These are phyloP conservation scores for Drosophila vallismaia DNA, from an alignment of 2,888 invertebrate species.

Conservation along the genomic window DNA sequence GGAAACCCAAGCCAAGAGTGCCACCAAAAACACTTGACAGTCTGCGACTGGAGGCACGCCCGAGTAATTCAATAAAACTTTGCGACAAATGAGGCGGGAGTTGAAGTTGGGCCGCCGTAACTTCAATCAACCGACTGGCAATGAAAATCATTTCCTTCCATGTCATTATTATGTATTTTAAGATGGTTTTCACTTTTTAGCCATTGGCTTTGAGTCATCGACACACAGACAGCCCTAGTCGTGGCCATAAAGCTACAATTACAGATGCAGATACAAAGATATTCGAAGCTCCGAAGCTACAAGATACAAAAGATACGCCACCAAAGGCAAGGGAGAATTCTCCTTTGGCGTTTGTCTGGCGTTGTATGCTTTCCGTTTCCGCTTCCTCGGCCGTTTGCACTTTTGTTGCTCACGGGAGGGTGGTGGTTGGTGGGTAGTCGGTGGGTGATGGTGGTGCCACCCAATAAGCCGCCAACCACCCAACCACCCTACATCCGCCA, in stretches of 20 bases:
- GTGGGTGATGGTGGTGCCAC: constrained; percentile 5
- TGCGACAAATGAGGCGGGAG: constrained; percentile 77
- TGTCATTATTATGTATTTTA: constrained; percentile 76
- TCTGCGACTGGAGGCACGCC: constrained; percentile 60
- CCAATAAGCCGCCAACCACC: background rate
- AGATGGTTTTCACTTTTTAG: constrained; percentile 68
- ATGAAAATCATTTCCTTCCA: constrained; percentile 78
- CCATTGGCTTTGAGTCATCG: constrained; percentile 37
- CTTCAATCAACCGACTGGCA: constrained; percentile 60
- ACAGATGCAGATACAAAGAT: constrained; percentile 19
- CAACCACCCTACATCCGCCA: constrained; percentile 12
- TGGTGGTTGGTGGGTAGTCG: background rate
- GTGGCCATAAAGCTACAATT: background rate
- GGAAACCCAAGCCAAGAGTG: constrained; percentile 1
- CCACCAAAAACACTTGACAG: constrained; percentile 36
- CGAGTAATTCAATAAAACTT: constrained; percentile 80
- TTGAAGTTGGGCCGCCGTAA: constrained; percentile 37
- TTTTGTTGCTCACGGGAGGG: constrained; percentile 52
- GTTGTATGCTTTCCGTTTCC: constrained; percentile 77
- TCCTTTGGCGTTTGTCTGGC: constrained; percentile 69
- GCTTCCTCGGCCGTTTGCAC: constrained; percentile 75
- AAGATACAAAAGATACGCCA: constrained; percentile 12
- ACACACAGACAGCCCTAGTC: constrained; percentile 10
- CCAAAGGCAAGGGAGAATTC: constrained; percentile 25
- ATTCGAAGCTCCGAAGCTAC: constrained; percentile 11